Conservation (phyloP, 2,888 invertebrate genomes). For the Griposia aprilina region DNA sequence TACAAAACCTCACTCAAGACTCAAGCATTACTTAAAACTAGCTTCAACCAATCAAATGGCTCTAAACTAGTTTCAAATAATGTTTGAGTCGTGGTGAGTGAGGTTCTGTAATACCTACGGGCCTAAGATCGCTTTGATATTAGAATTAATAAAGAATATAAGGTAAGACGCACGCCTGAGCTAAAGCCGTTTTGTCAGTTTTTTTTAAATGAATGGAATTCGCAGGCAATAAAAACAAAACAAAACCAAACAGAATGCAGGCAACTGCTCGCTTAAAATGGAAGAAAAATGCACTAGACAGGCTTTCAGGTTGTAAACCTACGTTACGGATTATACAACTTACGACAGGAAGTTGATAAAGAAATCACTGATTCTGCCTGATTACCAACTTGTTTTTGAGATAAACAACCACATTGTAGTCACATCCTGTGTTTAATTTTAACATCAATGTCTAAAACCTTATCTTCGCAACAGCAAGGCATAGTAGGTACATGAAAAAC, state of each 20-base stretch:
- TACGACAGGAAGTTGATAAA: conserved; percentile 18
- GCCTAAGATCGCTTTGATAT: background rate
- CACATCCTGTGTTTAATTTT: conserved; percentile 23
- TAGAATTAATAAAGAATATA: background rate
- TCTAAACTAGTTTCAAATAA: too few relatives aligned
- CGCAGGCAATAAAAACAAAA: background rate
- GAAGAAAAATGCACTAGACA: background rate
- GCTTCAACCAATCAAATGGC: too few relatives aligned
- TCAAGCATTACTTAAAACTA: too few relatives aligned
- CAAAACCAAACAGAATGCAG: background rate
- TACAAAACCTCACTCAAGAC: too few relatives aligned
- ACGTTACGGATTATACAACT: background rate
- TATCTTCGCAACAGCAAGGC: conserved; percentile 6
- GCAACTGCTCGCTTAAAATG: background rate
- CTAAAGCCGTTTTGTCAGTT: background rate
- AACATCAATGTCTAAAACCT: conserved; percentile 12
- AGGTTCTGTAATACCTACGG: too few relatives aligned
- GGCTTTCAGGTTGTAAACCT: background rate
- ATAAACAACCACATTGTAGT: conserved; percentile 17
- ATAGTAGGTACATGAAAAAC: background rate
- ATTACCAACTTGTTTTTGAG: background rate
- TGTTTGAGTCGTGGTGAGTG: too few relatives aligned
- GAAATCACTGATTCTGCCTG: background rate
- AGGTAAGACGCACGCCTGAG: background rate
- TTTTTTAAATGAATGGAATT: background rate